phyloP scores from a whole-genome alignment of 2,888 invertebrate species.

The Sclerodermus sp. region DNA sequence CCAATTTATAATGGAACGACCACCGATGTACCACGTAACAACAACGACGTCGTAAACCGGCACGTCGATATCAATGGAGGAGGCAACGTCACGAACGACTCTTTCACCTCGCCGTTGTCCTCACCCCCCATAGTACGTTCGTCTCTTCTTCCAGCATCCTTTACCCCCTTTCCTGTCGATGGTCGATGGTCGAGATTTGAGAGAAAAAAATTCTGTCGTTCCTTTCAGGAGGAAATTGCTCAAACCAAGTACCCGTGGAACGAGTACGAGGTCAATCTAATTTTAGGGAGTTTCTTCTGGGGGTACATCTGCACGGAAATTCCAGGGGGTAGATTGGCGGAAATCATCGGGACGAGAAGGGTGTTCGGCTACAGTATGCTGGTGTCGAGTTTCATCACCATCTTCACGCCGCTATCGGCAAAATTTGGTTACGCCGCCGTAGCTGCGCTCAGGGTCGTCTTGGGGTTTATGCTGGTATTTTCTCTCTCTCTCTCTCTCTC shows the following conservation, averaged over 20 bases:
- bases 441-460: constrained; percentile 71
- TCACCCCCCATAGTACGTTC: too few species aligned
- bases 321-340: constrained; percentile 84
- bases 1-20: constrained; percentile 7
- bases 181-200: too few species aligned
- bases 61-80: neutral
- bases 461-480: constrained; percentile 73
- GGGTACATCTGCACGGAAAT: constrained; percentile 88
- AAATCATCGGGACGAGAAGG: constrained; percentile 78
- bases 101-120: too few species aligned
- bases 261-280: constrained; percentile 75
- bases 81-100: neutral
- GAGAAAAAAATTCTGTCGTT: neutral
- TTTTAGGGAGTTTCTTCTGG: constrained; percentile 89
- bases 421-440: constrained; percentile 70
- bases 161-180: too few species aligned
- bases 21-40: neutral
- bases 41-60: neutral
- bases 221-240: constrained; percentile 20
- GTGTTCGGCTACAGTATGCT: constrained; percentile 88
- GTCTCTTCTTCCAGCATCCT: too few species aligned
- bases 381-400: constrained; percentile 76
- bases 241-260: constrained; percentile 73
- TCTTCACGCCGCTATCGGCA: constrained; percentile 79
- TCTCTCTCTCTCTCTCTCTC: constrained; percentile 2